Evolutionary conservation across 2,113 vertebrate species (phyloP), one percentile per base, ranked within the genome.

Genomic region (Nansenia antarctica): DNA sequence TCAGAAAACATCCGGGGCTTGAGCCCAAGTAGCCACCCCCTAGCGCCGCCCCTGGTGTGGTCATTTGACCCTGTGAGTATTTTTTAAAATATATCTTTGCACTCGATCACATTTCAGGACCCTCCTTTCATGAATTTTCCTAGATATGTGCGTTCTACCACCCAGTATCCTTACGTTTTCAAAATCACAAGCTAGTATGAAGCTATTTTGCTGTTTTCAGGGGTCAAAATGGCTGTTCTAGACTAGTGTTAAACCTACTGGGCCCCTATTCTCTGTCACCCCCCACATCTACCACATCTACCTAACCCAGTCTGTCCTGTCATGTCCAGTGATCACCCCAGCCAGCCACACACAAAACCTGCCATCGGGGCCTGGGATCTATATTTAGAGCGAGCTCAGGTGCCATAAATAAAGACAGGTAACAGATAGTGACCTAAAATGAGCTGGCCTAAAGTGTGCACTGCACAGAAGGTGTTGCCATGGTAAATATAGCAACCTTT

Each of bases 381-480:
- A 93, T 94, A 93, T 94, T 94, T 93, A 91, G 90, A 83, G 30
- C 32, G 77, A 70, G 64, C 81, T 88, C 84, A 90, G 88, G 87
- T 87, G 84, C 55, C 67, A 84, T 85, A 86, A 89, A 86, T 85
- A 80, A 90, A 76, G 42, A 85, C 82, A 80, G 81, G 81, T 71
- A 83, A 88, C 65, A 65, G 76, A 86, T 85, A 80, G 72, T 57
- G 49, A 71, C 72, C 32, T 76, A 74, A n/a, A 85, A 74, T 78
- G 63, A 85, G 74, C 67, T 57, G 75, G 49, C 65, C 67, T 57
- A 31, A 59, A 58, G 64, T 58, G 64, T 0, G 32, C 62, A 15
- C 20, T 34, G 18, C 49, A 14, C 63, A 87, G 78, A 60, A 32
- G 72, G 76, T 72, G 57, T 75, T 87, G 78, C 82, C 65, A 83